A percentile compares a stretch with the other conserved stretches of the same genome.
phyloP scores from a whole-genome alignment of 2,113 vertebrate genomes.

The Urocolius indicus region DNA sequence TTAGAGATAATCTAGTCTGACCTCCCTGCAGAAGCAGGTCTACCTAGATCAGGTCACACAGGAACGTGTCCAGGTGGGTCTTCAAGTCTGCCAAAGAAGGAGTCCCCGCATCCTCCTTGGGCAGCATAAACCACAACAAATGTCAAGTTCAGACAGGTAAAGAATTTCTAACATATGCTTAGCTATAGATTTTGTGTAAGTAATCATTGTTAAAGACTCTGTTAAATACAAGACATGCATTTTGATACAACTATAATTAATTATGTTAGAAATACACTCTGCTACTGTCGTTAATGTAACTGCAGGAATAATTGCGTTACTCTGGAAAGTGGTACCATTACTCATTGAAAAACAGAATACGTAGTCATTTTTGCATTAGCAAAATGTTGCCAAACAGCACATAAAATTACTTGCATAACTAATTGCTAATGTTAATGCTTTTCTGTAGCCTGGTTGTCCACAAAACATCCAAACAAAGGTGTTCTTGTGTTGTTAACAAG shows the following conservation, averaged over 20 bases:
- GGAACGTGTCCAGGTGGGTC: too few relatives aligned
- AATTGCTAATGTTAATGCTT: not conserved
- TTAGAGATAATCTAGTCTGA: not conserved
- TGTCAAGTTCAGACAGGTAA: not conserved
- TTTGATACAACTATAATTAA: not conserved
- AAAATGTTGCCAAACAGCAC: not conserved
- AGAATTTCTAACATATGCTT: not conserved
- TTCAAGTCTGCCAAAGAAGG: too few relatives aligned
- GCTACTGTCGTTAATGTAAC: not conserved
- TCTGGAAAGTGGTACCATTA: not conserved
- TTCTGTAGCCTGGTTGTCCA: not conserved
- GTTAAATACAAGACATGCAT: not conserved
- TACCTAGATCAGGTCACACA: too few relatives aligned
- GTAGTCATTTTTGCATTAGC: not conserved
- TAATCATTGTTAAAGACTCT: not conserved
- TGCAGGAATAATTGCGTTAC: not conserved
- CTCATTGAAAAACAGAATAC: not conserved
- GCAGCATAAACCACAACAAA: too few relatives aligned
- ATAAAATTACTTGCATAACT: not conserved
- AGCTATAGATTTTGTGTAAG: not conserved
- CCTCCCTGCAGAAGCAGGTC: too few relatives aligned
- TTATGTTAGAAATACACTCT: not conserved
- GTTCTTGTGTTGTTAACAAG: not conserved
- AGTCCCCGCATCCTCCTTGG: too few relatives aligned
- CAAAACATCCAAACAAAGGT: not conserved